Percentiles rank a stretch among this genome's conserved stretches.
phyloP scores from a whole-genome alignment of 2,888 invertebrate species.

The Andrena hattorfiana region DNA sequence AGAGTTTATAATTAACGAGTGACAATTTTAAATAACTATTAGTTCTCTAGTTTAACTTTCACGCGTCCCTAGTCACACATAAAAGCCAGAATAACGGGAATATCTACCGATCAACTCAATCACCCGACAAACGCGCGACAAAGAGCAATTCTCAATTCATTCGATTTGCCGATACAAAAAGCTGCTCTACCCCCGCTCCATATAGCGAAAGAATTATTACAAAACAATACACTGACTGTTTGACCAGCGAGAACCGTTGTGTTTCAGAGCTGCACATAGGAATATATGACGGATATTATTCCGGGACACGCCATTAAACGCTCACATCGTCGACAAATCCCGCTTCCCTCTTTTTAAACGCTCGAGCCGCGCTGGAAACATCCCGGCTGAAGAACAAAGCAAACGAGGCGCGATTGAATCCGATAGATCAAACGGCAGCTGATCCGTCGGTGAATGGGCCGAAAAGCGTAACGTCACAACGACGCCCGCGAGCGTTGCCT shows the following conservation, averaged over 20 bases:
- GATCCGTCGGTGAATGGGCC: slow-evolving; percentile 3
- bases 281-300: slow-evolving; percentile 34
- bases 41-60: background rate
- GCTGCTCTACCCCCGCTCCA: slow-evolving; percentile 13
- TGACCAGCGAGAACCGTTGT: slow-evolving; percentile 4
- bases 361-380: slow-evolving; percentile 23
- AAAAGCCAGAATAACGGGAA: slow-evolving; percentile 36
- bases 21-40: no score
- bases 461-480: slow-evolving; percentile 18
- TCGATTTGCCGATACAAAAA: slow-evolving; percentile 18
- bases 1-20: no score
- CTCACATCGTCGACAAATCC: slow-evolving; percentile 34
- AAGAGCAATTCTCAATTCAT: slow-evolving; percentile 44
- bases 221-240: slow-evolving; percentile 38
- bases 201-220: slow-evolving; percentile 52
- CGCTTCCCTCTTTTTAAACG: slow-evolving; percentile 31
- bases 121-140: slow-evolving; percentile 36
- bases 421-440: slow-evolving; percentile 33
- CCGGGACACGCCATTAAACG: slow-evolving; percentile 42
- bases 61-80: slow-evolving; percentile 31
- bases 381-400: slow-evolving; percentile 42
- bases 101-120: slow-evolving; percentile 30
- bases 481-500: background rate
- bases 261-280: slow-evolving; percentile 2
- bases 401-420: slow-evolving; percentile 45